A percentile compares a stretch with the other conserved stretches of the same genome.
Evolutionary conservation across 2,797 vertebrate species (phyloP).

Genomic region (Centroberyx gerrardi): DNA sequence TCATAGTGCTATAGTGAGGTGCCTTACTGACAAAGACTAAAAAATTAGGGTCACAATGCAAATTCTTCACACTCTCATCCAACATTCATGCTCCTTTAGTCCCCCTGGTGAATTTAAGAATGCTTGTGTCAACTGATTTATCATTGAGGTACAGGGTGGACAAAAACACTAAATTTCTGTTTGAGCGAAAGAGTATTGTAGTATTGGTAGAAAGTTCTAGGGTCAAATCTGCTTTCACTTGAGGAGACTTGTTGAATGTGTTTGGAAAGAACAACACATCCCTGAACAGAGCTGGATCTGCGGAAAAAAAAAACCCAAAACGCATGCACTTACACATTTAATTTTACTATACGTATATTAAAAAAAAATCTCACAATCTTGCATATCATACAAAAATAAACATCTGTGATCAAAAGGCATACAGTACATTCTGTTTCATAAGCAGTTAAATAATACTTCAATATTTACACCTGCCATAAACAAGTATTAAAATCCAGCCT

Average conservation of each 20-base stretch:
- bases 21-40: not conserved
- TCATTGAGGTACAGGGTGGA: too few relatives aligned
- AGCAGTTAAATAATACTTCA: conserved; percentile 80
- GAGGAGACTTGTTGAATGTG: conserved; percentile 58
- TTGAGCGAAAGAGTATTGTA: not conserved
- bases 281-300: conserved; percentile 19
- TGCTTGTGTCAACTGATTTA: not conserved
- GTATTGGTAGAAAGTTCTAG: conserved; percentile 13
- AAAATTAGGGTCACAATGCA: not conserved
- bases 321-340: conserved; percentile 52
- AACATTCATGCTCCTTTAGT: not conserved
- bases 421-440: conserved; percentile 71
- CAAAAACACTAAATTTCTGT: not conserved
- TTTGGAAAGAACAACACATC: conserved; percentile 32
- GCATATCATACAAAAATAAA: conserved; percentile 88
- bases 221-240: conserved; percentile 8
- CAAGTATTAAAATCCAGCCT: conserved; percentile 15
- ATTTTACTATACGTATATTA: conserved; percentile 20
- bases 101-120: not conserved
- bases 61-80: not conserved
- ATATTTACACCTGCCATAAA: conserved; percentile 72
- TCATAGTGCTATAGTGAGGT: not conserved
- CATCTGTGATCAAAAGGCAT: conserved; percentile 77
- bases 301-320: conserved; percentile 14
- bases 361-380: conserved; percentile 62